Evolutionary conservation across 2,888 invertebrate genomes (phyloP).

Genomic region (Drosophila flavopinicola): DNA sequence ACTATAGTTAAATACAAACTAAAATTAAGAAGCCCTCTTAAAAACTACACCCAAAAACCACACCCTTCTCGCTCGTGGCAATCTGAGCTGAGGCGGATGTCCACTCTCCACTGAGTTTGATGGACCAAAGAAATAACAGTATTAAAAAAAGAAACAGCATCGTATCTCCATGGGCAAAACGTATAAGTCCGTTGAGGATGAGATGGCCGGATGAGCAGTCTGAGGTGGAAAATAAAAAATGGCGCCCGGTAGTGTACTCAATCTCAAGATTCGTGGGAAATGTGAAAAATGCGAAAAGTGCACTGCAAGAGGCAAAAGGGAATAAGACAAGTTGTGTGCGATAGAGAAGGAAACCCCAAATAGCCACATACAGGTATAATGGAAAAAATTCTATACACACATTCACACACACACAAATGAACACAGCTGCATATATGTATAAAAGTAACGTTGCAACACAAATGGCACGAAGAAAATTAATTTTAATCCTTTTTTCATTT

Average conservation of each 20-base stretch:
- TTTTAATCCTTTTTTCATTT: conserved; percentile 59
- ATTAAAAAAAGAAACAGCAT: conserved; percentile 64
- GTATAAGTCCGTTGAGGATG: neutral
- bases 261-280: conserved; percentile 70
- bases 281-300: conserved; percentile 41
- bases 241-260: conserved; percentile 59
- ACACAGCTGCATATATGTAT: neutral
- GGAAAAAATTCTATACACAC: conserved; percentile 14
- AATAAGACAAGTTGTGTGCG: conserved; percentile 23
- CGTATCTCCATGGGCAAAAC: conserved; percentile 2
- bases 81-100: conserved; percentile 41
- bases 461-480: conserved; percentile 73
- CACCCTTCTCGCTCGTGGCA: conserved; percentile 21
- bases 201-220: conserved; percentile 7
- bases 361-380: conserved; percentile 34
- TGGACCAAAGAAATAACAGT: conserved; percentile 47
- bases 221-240: conserved; percentile 66
- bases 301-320: conserved; percentile 41
- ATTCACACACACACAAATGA: conserved; percentile 10
- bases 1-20: no score
- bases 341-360: conserved; percentile 13
- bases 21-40: no score
- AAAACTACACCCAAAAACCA: neutral
- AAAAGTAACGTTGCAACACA: conserved; percentile 1
- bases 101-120: conserved; percentile 20